Base-by-base conservation (phyloP, 2,888 invertebrate genomes). In the Julus scandinavius region DNA sequence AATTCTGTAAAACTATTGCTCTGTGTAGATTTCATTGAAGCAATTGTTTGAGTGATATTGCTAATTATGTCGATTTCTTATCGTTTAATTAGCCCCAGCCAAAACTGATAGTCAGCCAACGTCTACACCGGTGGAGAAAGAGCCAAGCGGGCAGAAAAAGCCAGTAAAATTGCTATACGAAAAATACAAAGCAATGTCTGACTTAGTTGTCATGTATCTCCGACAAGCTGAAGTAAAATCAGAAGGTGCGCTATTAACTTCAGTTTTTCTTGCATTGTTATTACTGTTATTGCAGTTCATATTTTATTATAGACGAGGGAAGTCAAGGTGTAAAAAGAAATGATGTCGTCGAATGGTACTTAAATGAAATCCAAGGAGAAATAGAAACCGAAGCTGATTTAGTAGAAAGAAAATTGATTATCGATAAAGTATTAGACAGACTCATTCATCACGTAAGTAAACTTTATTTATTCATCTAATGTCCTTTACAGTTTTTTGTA, bases 361-460 rank as follows among this genome's bases (percentile, higher is more conserved):
- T 99, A 90, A 96, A 96, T 91, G 96, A 97, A 91, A 94, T 98
- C 88, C 96, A 96, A 90, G 95, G 96, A 89, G 95, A 96, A 91
- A 96, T 99, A 89, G 98, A 99, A 91, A 94, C 95, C 0, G 99
- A 99, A 92, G 96, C 96, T 38, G 98, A 99, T 91, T 93, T 99
- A 58, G 92, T 98, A 29, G 96, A 97, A 91, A 95, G 96, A 91
- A 99, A 98, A 93, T 95, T 95, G 17, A 93, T 99, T 41, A 95
- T 98, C 41, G 98, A 99, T 92, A 98, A 98, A 93, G 96, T 99
- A 88, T 95, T 99, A 88, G 97, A 98, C 92, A 94, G 99, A 89
- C 95, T 98, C 41, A 96, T 96, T 91, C 96, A 96, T 92, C 95
- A 96, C 91, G 96, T 96, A 92, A 94, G 95, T 86, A 86, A 29